Evolutionary conservation across 2,797 vertebrate genomes (phyloP).

Genomic region (Ceyx erithaca): DNA sequence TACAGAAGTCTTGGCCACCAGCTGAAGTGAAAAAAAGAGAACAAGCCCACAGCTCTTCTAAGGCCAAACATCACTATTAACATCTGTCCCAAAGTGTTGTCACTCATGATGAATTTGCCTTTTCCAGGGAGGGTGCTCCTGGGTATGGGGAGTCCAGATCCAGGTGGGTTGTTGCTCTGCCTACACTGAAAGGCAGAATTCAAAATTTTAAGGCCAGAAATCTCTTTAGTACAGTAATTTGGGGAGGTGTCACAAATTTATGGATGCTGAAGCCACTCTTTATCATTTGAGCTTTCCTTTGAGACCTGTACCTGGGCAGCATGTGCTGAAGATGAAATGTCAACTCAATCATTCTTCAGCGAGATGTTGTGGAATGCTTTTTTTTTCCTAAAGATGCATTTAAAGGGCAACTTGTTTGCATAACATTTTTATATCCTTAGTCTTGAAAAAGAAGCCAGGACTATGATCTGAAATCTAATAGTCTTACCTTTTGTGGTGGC

Average conservation of each 20-base stretch:
- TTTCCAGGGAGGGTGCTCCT: not conserved
- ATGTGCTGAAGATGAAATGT: conserved; percentile 2
- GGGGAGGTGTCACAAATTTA: not conserved
- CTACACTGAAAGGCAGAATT: not conserved
- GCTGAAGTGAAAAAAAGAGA: not conserved
- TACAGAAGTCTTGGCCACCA: not conserved
- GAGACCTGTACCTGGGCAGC: conserved; percentile 12
- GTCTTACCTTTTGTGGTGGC: not conserved
- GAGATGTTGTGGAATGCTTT: not conserved
- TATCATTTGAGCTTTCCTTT: not conserved
- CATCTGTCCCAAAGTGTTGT: not conserved
- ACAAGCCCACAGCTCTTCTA: not conserved
- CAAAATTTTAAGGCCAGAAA: not conserved
- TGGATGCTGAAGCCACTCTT: not conserved
- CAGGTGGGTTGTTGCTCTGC: not conserved
- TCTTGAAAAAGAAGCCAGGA: conserved; percentile 4
- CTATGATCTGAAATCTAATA: conserved; percentile 4
- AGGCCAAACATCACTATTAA: not conserved
- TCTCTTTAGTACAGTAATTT: not conserved
- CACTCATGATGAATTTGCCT: not conserved
- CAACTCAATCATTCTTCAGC: conserved; percentile 38
- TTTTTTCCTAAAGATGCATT: conserved; percentile 23
- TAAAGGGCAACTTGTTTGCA: conserved; percentile 53
- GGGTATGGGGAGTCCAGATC: rapidly evolving
- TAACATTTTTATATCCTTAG: conserved; percentile 15